Conservation (phyloP, 1,140 invertebrate genomes). For the Pemphigus obesinymphae region DNA sequence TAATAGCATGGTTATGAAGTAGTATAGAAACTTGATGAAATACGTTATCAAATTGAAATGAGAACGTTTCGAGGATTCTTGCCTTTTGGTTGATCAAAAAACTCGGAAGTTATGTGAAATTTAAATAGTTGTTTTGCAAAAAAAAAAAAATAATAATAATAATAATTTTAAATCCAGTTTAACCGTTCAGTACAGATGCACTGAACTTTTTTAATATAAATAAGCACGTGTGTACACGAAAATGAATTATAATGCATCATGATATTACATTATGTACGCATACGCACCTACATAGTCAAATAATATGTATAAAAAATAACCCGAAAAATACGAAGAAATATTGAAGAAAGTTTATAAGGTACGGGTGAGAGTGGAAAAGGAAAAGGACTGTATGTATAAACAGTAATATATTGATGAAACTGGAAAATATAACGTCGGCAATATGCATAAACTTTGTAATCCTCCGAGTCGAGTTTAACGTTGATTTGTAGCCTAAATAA, state of each 20-base stretch:
- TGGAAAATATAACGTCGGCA: neutral
- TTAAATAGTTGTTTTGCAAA: neutral
- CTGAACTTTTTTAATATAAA: slow-evolving; percentile 26
- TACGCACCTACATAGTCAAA: neutral
- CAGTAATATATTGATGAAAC: neutral
- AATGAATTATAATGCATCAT: no score
- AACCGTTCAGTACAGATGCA: neutral
- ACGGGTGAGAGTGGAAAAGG: neutral
- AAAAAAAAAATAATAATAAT: neutral
- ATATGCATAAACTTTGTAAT: neutral
- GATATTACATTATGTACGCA: neutral
- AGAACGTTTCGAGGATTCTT: no score
- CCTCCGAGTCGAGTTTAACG: neutral
- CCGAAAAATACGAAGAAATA: neutral
- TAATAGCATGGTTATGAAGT: no score
- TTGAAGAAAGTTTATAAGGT: neutral
- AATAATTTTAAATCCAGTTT: neutral
- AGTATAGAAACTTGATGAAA: no score
- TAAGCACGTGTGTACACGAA: no score
- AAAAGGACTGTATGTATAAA: neutral
- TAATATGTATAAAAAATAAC: neutral
- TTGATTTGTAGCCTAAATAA: slow-evolving; percentile 6
- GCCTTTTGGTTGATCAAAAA: no score
- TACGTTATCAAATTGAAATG: no score
- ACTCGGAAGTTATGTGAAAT: neutral